Evolutionary conservation across 2,113 vertebrate genomes (phyloP), one percentile per base, ranked within the genome.

Genomic region (Phalacrocorax brasilianus): DNA sequence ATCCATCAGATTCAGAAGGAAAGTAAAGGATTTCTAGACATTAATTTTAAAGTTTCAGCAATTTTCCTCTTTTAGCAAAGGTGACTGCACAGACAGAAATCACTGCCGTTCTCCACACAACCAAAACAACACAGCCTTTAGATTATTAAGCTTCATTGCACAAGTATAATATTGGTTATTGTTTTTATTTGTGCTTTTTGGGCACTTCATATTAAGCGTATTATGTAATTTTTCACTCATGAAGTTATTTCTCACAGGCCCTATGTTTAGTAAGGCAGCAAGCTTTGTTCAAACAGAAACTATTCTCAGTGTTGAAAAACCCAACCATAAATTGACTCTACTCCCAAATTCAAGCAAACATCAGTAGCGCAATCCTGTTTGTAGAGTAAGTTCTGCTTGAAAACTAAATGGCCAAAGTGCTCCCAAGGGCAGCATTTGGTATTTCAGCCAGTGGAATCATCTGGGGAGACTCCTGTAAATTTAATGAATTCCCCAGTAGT

Each of bases 401-500:
- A 95, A 95, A 89, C 87, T 93, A 91, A 96, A 85, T 93, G 84
- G 71, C 74, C 78, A 91, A 92, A 92, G 84, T 40, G 63, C 35
- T 96, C 96, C 94, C 95, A 88, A 88, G 78, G 84, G 92, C 61
- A 89, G 63, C 74, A 95, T 92, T 96, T 96, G 92, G 81, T 93
- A 88, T 89, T 92, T 94, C 93, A 88, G 91, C 87, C 89, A 91
- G 58, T 85, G 66, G 83, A 94, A 91, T 94, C 22, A 77, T 94
- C 24, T 77, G 59, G 50, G 66, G 42, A 95, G 67, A 76, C 78
- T 93, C 59, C 79, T 91, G 91, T 52, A 95, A 96, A 95, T 94
- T 95, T 97, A 93, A 92, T 97, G 55, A 96, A 95, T 96, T 94
- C 84, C 63, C 63, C 47, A 83, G 67, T 61, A 94, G 38, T 66